Evolutionary conservation across 2,888 invertebrate species (phyloP), one percentile per base, ranked within the genome.

Genomic region (Pristionchus mayeri): DNA sequence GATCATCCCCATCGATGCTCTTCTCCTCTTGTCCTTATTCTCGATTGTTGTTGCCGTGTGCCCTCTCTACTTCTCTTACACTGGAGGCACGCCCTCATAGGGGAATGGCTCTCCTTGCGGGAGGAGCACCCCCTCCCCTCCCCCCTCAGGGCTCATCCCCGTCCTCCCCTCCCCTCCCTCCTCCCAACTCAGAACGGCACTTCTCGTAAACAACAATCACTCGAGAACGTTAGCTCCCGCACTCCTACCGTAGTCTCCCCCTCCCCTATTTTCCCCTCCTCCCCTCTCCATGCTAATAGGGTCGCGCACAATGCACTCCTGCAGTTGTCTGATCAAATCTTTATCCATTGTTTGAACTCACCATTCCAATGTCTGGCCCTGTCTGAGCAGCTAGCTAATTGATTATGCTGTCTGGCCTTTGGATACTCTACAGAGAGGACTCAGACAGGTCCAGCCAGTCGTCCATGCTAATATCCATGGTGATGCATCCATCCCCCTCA

Each of bases 181-280:
- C 67, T 67, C 67, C 67, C 67, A 37, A 18, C 67, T 37, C n/a
- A 67, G 67, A 67, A 67, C 21, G 67, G 67, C 67, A 67, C 67
- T 67, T 37, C 67, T 37, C 67, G 67, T 67, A 34, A 67, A 67
- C 67, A 67, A 37, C 67, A 67, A 37, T 67, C 67, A 67, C 67
- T 67, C 67, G 34, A 67, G 67, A 34, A 67, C 67, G 67, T 67
- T 67, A 67, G 67, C 67, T 67, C 67, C 37, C 67, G 34, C 67
- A 37, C 67, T 21, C 57, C 67, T 67, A 67, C 67, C 67, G 67
- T 67, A 67, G 67, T 63, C 54, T 67, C 24, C 34, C 37, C 37
- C 21, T 37, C 27, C 57, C 27, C 63, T 34, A 7, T 18, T 37
- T 67, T 37, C 6, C 7, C 57, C 27, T 54, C 24, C 18, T 24